Percentiles rank a stretch among this genome's conserved stretches.
phyloP scores from a whole-genome alignment of 1,140 invertebrate species.

The Theocolax elegans region DNA sequence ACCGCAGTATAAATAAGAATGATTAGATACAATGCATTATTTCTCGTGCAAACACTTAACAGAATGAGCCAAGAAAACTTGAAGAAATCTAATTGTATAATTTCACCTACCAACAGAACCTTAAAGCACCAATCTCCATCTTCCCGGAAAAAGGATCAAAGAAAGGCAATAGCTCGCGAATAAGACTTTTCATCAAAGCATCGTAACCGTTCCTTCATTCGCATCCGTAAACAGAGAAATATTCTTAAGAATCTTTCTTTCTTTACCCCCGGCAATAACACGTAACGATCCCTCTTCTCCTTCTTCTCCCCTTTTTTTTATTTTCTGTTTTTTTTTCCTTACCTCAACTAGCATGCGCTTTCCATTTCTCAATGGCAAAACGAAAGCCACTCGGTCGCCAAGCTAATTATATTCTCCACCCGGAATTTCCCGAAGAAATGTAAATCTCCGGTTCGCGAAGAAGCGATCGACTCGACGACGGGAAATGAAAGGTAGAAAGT shows the following conservation, averaged over 20 bases:
- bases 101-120: too few relatives aligned
- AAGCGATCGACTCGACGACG: conserved; percentile 1
- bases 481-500: background rate
- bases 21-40: too few relatives aligned
- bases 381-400: background rate
- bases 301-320: too few relatives aligned
- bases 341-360: background rate
- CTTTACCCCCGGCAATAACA: background rate
- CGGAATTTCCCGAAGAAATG: conserved; percentile 18
- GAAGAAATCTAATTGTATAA: too few relatives aligned
- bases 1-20: too few relatives aligned
- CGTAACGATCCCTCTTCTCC: background rate
- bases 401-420: conserved; percentile 29
- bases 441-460: background rate
- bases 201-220: background rate
- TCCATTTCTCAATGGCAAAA: background rate
- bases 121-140: too few relatives aligned
- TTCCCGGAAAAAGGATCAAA: too few relatives aligned
- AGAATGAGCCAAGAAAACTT: too few relatives aligned
- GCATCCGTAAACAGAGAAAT: background rate
- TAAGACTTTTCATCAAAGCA: too few relatives aligned
- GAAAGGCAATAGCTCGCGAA: too few relatives aligned
- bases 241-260: background rate
- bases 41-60: too few relatives aligned
- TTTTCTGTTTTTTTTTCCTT: too few relatives aligned